Evolutionary conservation across 2,113 vertebrate species (phyloP).

Genomic region (Ammodytes marinus): DNA sequence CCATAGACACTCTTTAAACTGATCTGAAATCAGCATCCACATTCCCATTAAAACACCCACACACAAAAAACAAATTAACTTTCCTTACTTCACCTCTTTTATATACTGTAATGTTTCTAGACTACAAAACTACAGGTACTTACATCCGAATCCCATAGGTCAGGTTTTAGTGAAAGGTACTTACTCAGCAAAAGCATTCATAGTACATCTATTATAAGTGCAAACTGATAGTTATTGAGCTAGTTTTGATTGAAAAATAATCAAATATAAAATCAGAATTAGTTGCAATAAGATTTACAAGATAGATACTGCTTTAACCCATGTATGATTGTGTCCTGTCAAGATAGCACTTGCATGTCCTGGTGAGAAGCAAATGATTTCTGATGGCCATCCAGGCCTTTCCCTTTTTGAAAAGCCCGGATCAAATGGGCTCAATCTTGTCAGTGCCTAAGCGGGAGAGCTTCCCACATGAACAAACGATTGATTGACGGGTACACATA

Average conservation of each 20-base stretch:
- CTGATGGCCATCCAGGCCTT: conserved; percentile 84
- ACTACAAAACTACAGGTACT: background rate
- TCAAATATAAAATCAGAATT: conserved; percentile 60
- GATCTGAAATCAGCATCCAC: no score
- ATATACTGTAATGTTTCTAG: background rate
- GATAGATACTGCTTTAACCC: conserved; percentile 76
- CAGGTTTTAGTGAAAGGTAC: background rate
- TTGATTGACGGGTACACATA: conserved; percentile 90
- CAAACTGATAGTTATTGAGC: conserved; percentile 44
- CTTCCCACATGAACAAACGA: conserved; percentile 83
- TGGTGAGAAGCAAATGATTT: conserved; percentile 83
- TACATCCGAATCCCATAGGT: background rate
- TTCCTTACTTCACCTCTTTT: no score
- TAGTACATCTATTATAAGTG: background rate
- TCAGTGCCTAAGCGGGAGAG: conserved; percentile 85
- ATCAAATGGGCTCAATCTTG: conserved; percentile 89
- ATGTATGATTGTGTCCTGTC: conserved; percentile 79
- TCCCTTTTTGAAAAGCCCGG: conserved; percentile 82
- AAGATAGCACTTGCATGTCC: conserved; percentile 78
- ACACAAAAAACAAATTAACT: no score
- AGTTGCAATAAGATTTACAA: conserved; percentile 73
- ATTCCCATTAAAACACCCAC: no score
- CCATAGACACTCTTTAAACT: no score
- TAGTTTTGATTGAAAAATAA: conserved; percentile 63
- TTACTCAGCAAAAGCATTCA: background rate